These are phyloP conservation scores for Scrobipalpa atriplicella DNA, from an alignment of 2,888 invertebrate species.

Conservation along the genomic window DNA sequence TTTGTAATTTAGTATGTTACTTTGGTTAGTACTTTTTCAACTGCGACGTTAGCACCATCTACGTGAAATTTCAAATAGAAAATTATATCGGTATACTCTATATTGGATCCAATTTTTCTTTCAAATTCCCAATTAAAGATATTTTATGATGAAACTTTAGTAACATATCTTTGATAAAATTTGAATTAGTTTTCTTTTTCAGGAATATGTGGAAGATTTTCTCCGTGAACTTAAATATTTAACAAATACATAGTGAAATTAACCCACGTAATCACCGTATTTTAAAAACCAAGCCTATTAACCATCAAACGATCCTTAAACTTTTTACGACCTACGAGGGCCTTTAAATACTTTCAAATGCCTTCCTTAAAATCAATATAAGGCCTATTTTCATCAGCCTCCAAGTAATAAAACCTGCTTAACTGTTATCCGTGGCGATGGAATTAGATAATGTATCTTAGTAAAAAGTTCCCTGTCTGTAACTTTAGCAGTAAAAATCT, in stretches of 20 bases:
- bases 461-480: slow-evolving; percentile 57
- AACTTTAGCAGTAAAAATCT: slow-evolving; percentile 71
- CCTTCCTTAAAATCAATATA: slow-evolving; percentile 78
- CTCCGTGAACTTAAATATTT: too few relatives aligned
- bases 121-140: too few relatives aligned
- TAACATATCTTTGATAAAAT: too few relatives aligned
- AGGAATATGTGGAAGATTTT: too few relatives aligned
- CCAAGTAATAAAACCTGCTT: slow-evolving; percentile 75
- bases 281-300: slow-evolving; percentile 60
- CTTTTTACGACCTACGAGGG: slow-evolving; percentile 68
- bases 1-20: neutral
- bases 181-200: too few relatives aligned
- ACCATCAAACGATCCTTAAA: slow-evolving; percentile 61
- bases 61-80: too few relatives aligned
- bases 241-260: neutral
- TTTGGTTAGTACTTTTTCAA: neutral
- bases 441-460: slow-evolving; percentile 77
- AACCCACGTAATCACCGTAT: slow-evolving; percentile 42
- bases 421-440: slow-evolving; percentile 72
- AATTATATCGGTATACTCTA: too few relatives aligned
- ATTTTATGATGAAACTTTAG: too few relatives aligned
- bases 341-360: slow-evolving; percentile 75
- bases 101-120: too few relatives aligned
- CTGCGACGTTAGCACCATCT: neutral
- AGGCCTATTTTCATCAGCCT: slow-evolving; percentile 74